These are phyloP conservation scores for Notothenia coriiceps DNA, from an alignment of 2,113 vertebrate species.

Conservation along the genomic window DNA sequence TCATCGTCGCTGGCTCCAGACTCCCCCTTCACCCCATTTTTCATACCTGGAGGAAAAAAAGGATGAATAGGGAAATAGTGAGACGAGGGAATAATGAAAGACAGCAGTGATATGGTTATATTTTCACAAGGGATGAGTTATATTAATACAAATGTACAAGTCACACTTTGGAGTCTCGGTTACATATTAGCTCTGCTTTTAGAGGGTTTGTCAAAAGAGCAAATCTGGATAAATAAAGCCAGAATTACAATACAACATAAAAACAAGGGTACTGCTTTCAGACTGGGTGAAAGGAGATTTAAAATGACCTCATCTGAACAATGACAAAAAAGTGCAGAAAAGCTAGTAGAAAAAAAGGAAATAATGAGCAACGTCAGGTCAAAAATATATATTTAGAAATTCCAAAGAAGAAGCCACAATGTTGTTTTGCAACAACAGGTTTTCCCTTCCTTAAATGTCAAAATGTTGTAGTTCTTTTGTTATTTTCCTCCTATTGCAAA, in stretches of 20 bases:
- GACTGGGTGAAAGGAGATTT: neutral
- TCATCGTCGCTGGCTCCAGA: slow-evolving; percentile 93
- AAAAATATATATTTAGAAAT: neutral
- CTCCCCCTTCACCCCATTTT: slow-evolving; percentile 86
- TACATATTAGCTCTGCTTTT: neutral
- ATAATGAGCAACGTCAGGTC: neutral
- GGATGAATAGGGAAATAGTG: neutral
- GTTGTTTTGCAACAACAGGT: neutral
- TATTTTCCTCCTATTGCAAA: neutral
- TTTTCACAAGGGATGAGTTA: neutral
- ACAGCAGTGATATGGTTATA: neutral
- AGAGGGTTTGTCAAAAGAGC: neutral
- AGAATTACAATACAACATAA: neutral
- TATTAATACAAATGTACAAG: neutral
- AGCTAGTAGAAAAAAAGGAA: neutral
- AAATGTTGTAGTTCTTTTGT: too few relatives aligned
- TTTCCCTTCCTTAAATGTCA: neutral
- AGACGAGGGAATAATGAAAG: neutral
- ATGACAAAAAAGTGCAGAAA: too few relatives aligned
- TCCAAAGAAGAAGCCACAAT: neutral
- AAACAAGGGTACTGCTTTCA: neutral
- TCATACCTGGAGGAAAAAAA: slow-evolving; percentile 72
- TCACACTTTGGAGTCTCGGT: neutral
- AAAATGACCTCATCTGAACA: neutral
- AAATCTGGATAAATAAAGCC: neutral